Evolutionary conservation across 1,140 invertebrate genomes (phyloP).

Genomic region (Drosophila bifasciata): DNA sequence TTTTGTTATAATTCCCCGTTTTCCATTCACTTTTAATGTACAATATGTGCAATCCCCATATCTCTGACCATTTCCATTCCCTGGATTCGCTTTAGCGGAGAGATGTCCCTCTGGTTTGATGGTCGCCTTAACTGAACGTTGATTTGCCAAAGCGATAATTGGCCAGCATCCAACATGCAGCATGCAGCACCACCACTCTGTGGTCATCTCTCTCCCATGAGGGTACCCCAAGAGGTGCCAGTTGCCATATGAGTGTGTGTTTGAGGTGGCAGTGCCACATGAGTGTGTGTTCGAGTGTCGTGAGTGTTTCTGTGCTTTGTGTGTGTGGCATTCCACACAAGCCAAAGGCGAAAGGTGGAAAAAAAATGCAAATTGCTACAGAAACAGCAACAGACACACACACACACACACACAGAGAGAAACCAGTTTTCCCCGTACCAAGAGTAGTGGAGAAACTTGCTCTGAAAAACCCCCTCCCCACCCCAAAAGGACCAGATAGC

Average conservation of each 20-base stretch:
- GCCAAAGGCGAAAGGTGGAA: constrained; percentile 17
- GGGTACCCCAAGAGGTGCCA: not conserved
- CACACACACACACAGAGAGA: constrained; percentile 1
- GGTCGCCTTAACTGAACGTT: constrained; percentile 4
- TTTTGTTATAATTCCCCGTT: too few species aligned
- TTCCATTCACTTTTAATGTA: too few species aligned
- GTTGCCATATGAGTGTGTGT: not conserved
- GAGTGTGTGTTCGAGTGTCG: not conserved
- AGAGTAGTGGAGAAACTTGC: constrained; percentile 13
- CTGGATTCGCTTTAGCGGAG: too few species aligned
- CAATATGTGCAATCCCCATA: too few species aligned
- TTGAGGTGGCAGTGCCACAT: not conserved
- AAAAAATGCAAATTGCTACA: constrained; percentile 18
- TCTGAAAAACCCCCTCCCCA: too few species aligned
- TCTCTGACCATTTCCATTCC: too few species aligned
- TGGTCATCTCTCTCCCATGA: too few species aligned
- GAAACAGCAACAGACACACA: not conserved
- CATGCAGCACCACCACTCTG: too few species aligned
- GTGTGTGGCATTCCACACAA: not conserved
- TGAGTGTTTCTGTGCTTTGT: too few species aligned
- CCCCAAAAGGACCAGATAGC: too few species aligned
- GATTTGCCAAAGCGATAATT: constrained; percentile 16
- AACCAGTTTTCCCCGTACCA: constrained; percentile 26
- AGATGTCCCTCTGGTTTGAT: constrained; percentile 11
- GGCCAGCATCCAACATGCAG: not conserved